Evolutionary conservation across 2,113 vertebrate genomes (phyloP).

Genomic region (Nanorana parkeri): DNA sequence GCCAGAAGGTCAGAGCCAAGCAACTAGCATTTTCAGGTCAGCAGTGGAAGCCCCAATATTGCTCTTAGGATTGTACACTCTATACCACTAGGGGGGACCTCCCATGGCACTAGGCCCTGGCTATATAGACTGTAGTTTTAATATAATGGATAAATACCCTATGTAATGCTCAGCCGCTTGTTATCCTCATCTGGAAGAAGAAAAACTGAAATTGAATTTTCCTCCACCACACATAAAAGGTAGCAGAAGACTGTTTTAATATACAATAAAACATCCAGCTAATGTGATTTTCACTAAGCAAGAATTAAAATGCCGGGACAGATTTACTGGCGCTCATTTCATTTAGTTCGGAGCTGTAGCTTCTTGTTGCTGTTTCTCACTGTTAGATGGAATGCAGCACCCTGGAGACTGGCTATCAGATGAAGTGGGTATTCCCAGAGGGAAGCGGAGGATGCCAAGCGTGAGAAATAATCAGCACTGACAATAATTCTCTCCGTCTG

Average conservation of each 20-base stretch:
- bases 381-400: slow-evolving; percentile 8
- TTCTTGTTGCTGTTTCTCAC: slow-evolving; percentile 5
- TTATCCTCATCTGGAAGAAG: too few relatives aligned
- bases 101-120: too few relatives aligned
- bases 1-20: too few relatives aligned
- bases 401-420: slow-evolving; percentile 3
- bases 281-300: slow-evolving; percentile 22
- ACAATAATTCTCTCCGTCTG: slow-evolving; percentile 25
- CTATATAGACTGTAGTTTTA: too few relatives aligned
- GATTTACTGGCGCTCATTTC: slow-evolving; percentile 19
- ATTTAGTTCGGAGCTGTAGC: neutral
- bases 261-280: slow-evolving; percentile 9
- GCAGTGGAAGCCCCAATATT: too few relatives aligned
- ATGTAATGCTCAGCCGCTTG: too few relatives aligned
- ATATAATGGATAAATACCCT: too few relatives aligned
- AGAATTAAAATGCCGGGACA: slow-evolving; percentile 1
- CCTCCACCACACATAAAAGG: neutral
- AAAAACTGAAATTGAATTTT: neutral
- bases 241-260: neutral
- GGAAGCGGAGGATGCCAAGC: slow-evolving; percentile 11
- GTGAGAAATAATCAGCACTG: neutral
- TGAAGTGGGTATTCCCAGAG: neutral
- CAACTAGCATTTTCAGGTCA: too few relatives aligned
- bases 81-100: too few relatives aligned
- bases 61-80: too few relatives aligned